Evolutionary conservation across 1,140 invertebrate genomes (phyloP).

Genomic region (Euura saliciscinereae): DNA sequence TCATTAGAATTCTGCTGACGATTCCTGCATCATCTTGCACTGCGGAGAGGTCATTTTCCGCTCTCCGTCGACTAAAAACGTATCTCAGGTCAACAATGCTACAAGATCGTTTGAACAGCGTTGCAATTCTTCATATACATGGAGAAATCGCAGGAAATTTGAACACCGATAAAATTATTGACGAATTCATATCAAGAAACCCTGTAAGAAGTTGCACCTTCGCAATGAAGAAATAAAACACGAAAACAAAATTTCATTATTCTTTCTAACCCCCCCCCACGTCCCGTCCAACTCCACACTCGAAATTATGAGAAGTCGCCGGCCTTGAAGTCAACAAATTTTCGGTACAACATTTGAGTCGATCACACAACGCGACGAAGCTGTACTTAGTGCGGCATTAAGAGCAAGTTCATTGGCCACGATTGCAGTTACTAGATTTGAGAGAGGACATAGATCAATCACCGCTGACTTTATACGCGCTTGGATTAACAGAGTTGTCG

Average conservation of each 20-base stretch:
- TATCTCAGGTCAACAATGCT: slow-evolving; percentile 28
- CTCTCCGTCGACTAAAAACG: slow-evolving; percentile 23
- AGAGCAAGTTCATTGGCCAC: too few relatives aligned
- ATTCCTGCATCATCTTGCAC: slow-evolving; percentile 27
- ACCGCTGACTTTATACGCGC: too few relatives aligned
- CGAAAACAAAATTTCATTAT: neutral
- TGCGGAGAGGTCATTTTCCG: slow-evolving; percentile 25
- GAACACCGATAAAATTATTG: slow-evolving; percentile 20
- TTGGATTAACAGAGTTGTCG: too few relatives aligned
- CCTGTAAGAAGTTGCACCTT: neutral
- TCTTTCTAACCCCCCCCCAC: neutral
- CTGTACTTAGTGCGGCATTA: too few relatives aligned
- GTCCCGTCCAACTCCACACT: neutral
- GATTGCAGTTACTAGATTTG: too few relatives aligned
- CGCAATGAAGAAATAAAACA: too few relatives aligned
- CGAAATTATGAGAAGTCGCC: slow-evolving; percentile 1
- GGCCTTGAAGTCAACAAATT: too few relatives aligned
- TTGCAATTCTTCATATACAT: slow-evolving; percentile 25
- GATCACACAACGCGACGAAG: too few relatives aligned
- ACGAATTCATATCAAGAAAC: neutral
- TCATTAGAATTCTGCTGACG: slow-evolving; percentile 21
- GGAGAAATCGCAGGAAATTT: slow-evolving; percentile 20
- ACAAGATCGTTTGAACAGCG: slow-evolving; percentile 26
- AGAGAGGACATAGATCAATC: too few relatives aligned
- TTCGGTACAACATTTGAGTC: too few relatives aligned